Conservation (phyloP, 2,113 vertebrate genomes). For the Ranitomeya imitator region DNA sequence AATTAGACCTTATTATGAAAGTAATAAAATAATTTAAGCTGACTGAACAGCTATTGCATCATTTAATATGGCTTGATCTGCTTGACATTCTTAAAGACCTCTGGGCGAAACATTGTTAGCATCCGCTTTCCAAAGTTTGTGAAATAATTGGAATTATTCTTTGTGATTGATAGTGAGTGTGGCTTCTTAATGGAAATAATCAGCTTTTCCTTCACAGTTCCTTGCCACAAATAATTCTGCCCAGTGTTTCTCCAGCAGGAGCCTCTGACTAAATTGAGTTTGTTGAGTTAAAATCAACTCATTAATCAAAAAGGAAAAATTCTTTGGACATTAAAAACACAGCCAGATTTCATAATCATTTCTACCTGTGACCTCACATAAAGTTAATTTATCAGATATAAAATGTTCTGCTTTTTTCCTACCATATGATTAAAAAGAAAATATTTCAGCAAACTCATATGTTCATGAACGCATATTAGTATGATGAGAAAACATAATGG, state of each 20-base stretch:
- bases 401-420: background rate
- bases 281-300: conserved; percentile 29
- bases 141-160: conserved; percentile 51
- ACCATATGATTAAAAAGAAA: background rate
- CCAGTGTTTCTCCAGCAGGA: conserved; percentile 44
- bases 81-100: conserved; percentile 49
- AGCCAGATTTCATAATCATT: background rate
- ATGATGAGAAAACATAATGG: too few relatives aligned
- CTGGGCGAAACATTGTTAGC: conserved; percentile 24
- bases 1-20: background rate
- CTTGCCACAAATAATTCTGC: conserved; percentile 42
- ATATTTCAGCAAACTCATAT: too few relatives aligned
- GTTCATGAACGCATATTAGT: too few relatives aligned
- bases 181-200: conserved; percentile 44
- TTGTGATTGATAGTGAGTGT: conserved; percentile 27
- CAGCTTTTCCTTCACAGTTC: conserved; percentile 49
- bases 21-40: background rate
- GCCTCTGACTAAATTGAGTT: conserved; percentile 46
- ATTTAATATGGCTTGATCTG: conserved; percentile 43
- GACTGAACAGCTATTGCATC: background rate
- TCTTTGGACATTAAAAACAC: conserved; percentile 27
- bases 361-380: background rate
- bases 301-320: conserved; percentile 34
- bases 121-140: conserved; percentile 30
- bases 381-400: background rate